These are phyloP conservation scores for Rhogogaster chlorosoma DNA, from an alignment of 2,888 invertebrate species.

Conservation along the genomic window DNA sequence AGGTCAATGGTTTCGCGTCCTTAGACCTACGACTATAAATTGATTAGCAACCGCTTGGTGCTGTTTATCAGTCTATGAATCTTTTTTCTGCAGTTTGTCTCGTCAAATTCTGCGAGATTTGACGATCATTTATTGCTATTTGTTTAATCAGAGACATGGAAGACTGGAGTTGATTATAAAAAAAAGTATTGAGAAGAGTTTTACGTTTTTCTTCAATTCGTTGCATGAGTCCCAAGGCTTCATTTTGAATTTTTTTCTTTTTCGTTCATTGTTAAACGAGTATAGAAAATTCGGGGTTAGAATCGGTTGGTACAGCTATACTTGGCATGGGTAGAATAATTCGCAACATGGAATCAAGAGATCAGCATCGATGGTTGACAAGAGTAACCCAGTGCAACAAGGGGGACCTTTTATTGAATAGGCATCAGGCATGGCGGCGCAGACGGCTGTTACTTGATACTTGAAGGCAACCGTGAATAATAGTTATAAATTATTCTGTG, in stretches of 20 bases:
- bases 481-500: constrained; percentile 66
- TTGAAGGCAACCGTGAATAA: constrained; percentile 70
- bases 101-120: not conserved
- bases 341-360: constrained; percentile 67
- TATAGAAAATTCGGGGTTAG: not conserved
- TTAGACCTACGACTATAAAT: not conserved
- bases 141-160: not conserved
- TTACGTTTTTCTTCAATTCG: not conserved
- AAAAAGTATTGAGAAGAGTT: not conserved
- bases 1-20: constrained; percentile 6
- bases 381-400: constrained; percentile 10
- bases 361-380: constrained; percentile 61
- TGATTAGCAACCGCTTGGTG: not conserved
- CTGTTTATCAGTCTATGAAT: not conserved
- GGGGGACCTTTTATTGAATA: constrained; percentile 46
- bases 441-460: constrained; percentile 56
- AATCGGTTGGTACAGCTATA: not conserved
- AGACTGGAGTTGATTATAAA: not conserved
- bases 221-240: not conserved
- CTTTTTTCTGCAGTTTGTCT: not conserved
- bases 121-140: not conserved
- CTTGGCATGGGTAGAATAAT: constrained; percentile 53
- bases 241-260: not conserved
- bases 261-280: not conserved
- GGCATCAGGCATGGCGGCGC: constrained; percentile 44